phyloP scores from a whole-genome alignment of 2,888 invertebrate genomes.

The Sphecodes monilicornis region DNA sequence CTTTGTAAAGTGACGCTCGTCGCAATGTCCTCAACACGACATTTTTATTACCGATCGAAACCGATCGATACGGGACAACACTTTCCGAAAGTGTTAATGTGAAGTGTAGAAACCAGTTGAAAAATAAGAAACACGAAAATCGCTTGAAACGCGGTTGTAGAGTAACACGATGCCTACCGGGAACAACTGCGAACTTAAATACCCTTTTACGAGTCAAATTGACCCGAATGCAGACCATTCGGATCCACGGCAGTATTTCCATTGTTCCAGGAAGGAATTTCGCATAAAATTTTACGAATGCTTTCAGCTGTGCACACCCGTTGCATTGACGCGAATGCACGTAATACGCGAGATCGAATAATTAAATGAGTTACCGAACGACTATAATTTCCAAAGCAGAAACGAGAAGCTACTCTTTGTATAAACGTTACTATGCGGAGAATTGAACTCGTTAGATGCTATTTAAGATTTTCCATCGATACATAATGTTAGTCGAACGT shows the following conservation, averaged over 20 bases:
- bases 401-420: not conserved
- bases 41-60: not conserved
- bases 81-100: not conserved
- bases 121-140: not conserved
- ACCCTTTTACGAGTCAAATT: constrained; percentile 8
- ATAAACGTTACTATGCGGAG: not conserved
- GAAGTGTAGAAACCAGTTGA: not conserved
- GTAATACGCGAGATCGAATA: not conserved
- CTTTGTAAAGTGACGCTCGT: too few species aligned
- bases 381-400: not conserved
- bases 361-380: not conserved
- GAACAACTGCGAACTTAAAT: not conserved
- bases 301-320: not conserved
- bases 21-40: not conserved
- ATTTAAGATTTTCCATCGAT: not conserved
- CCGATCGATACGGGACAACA: not conserved
- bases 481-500: not conserved
- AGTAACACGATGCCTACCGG: not conserved
- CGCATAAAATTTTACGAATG: constrained; percentile 9
- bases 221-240: not conserved
- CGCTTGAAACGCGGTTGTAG: not conserved
- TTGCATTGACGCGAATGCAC: not conserved
- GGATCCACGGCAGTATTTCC: not conserved
- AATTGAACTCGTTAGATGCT: not conserved
- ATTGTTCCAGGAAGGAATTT: not conserved